These are phyloP conservation scores for Eptatretus atami DNA, from an alignment of 2,797 vertebrate genomes.

Conservation along the genomic window DNA sequence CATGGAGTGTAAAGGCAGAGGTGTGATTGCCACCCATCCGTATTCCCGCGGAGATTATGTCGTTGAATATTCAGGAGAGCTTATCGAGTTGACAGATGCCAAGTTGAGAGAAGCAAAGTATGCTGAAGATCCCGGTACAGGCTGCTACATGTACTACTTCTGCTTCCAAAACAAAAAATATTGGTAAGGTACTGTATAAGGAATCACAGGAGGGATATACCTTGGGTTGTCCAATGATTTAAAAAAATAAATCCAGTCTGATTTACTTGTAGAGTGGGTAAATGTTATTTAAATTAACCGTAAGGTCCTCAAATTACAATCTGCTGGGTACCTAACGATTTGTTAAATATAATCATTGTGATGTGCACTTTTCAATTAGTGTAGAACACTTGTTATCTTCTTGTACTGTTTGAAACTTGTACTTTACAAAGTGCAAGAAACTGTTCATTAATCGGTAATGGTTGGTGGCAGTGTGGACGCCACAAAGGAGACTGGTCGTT, in stretches of 20 bases:
- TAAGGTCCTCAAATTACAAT: too few species aligned
- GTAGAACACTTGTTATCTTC: too few species aligned
- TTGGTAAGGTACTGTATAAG: constrained; percentile 26
- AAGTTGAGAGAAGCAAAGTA: constrained; percentile 39
- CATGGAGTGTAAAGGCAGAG: constrained; percentile 69
- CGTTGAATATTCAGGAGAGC: constrained; percentile 87
- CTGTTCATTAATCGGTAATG: background rate
- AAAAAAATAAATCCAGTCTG: too few species aligned
- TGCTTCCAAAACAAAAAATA: constrained; percentile 53
- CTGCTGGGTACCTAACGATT: too few species aligned
- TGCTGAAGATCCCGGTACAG: constrained; percentile 39
- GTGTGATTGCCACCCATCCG: constrained; percentile 42
- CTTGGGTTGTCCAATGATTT: too few species aligned
- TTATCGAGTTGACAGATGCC: constrained; percentile 61
- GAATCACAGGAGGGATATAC: too few species aligned
- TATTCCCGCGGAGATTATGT: constrained; percentile 72
- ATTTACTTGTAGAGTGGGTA: too few species aligned
- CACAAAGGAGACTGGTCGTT: constrained; percentile 37
- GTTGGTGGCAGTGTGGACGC: constrained; percentile 37
- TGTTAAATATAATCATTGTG: too few species aligned
- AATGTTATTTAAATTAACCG: too few species aligned
- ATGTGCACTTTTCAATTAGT: too few species aligned
- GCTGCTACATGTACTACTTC: constrained; percentile 98
- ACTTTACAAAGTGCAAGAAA: background rate
- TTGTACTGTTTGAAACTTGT: too few species aligned